Evolutionary conservation across 2,888 invertebrate species (phyloP).

Genomic region (Xylota segnis): DNA sequence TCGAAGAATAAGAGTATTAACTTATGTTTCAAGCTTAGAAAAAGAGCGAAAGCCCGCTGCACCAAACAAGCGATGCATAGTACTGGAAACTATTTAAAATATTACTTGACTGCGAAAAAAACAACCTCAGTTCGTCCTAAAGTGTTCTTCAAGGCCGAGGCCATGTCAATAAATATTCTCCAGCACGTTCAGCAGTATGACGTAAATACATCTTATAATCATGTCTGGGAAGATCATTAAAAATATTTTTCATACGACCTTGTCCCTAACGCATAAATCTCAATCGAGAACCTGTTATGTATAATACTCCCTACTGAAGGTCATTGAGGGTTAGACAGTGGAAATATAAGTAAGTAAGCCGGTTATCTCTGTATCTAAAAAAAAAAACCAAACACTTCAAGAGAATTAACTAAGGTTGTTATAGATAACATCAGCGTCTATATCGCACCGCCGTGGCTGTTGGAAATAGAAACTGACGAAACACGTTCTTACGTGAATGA

Average conservation of each 20-base stretch:
- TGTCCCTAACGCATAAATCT: background rate
- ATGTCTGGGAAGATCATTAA: background rate
- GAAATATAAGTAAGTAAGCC: background rate
- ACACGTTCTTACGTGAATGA: background rate
- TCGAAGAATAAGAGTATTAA: too few species aligned
- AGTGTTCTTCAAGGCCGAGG: background rate
- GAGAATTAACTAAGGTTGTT: background rate
- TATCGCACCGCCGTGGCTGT: background rate
- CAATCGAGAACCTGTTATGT: background rate
- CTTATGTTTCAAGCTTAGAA: too few species aligned
- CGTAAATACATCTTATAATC: background rate
- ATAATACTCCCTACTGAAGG: background rate
- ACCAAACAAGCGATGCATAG: too few species aligned
- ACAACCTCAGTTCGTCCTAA: background rate
- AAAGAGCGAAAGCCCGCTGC: too few species aligned
- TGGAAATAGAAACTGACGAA: background rate
- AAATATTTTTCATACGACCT: background rate
- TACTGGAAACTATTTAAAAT: too few species aligned
- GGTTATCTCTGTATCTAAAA: background rate
- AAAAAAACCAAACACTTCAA: background rate
- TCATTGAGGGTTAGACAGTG: background rate
- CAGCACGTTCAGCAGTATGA: background rate
- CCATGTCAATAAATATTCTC: background rate
- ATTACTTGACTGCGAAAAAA: background rate
- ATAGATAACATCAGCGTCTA: background rate